Evolutionary conservation across 2,888 invertebrate genomes (phyloP).

Genomic region (Lepidocyrtoides sp.): DNA sequence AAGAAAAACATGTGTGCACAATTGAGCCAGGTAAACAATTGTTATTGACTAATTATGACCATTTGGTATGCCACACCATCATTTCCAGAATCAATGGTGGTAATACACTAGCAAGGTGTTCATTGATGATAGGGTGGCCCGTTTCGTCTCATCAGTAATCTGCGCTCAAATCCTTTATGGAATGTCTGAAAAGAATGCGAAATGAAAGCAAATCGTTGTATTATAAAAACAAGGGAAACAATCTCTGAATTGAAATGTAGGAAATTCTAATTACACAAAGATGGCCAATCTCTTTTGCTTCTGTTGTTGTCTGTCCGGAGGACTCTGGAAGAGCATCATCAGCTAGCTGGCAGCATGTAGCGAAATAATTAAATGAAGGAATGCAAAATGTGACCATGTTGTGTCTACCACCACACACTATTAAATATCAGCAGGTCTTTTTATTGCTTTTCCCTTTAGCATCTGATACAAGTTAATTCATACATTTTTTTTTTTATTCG

Average conservation of each 20-base stretch:
- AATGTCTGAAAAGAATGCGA: slow-evolving; percentile 47
- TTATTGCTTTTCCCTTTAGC: slow-evolving; percentile 54
- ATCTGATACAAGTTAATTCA: slow-evolving; percentile 48
- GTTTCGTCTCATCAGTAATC: slow-evolving; percentile 35
- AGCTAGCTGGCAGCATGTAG: neutral
- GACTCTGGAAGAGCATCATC: neutral
- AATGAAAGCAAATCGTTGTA: slow-evolving; percentile 66
- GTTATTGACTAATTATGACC: slow-evolving; percentile 61
- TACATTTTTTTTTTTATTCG: slow-evolving; percentile 36
- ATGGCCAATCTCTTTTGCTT: slow-evolving; percentile 16
- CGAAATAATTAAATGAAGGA: slow-evolving; percentile 35
- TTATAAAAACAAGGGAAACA: slow-evolving; percentile 34
- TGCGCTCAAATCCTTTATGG: neutral
- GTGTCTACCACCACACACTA: neutral
- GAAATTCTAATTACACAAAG: slow-evolving; percentile 28
- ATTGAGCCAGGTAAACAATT: slow-evolving; percentile 8
- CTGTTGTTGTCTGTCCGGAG: neutral
- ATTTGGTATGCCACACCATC: slow-evolving; percentile 37
- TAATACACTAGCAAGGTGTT: slow-evolving; percentile 4
- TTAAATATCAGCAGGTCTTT: slow-evolving; percentile 41
- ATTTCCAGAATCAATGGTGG: no score
- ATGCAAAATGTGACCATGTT: slow-evolving; percentile 40
- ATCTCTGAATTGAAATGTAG: slow-evolving; percentile 59
- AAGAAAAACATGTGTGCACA: slow-evolving; percentile 50
- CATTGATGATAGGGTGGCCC: neutral